Evolutionary conservation across 2,888 invertebrate genomes (phyloP).

Genomic region (Zaprionus obscuricornis): DNA sequence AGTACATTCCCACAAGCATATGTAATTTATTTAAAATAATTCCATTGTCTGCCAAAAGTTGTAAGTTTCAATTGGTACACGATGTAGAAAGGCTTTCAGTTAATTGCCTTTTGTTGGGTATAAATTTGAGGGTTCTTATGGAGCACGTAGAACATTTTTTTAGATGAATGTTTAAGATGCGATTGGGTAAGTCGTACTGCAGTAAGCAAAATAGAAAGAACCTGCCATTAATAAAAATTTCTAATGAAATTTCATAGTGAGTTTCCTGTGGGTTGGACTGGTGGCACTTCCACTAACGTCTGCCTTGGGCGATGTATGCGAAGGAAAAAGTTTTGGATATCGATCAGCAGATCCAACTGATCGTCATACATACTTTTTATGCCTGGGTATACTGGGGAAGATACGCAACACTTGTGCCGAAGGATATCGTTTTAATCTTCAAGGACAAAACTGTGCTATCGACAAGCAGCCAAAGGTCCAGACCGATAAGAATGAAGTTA

Average conservation of each 20-base stretch:
- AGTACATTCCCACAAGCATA: too few relatives aligned
- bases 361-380: slow-evolving; percentile 47
- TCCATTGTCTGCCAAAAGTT: slow-evolving; percentile 26
- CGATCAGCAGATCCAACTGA: slow-evolving; percentile 46
- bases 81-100: slow-evolving; percentile 34
- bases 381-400: slow-evolving; percentile 56
- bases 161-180: slow-evolving; percentile 49
- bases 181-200: slow-evolving; percentile 51
- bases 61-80: slow-evolving; percentile 8
- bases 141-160: slow-evolving; percentile 32
- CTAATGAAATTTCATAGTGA: slow-evolving; percentile 40
- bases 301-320: slow-evolving; percentile 49
- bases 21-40: slow-evolving; percentile 47
- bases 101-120: slow-evolving; percentile 38
- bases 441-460: slow-evolving; percentile 35
- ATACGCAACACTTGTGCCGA: slow-evolving; percentile 40
- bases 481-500: not conserved
- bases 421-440: slow-evolving; percentile 44
- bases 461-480: not conserved
- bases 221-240: too few relatives aligned
- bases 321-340: slow-evolving; percentile 56
- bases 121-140: slow-evolving; percentile 39
- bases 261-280: slow-evolving; percentile 57
- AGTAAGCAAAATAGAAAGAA: not conserved
- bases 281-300: slow-evolving; percentile 50